phyloP scores from a whole-genome alignment of 2,888 invertebrate species.

The Lamproptera curius region DNA sequence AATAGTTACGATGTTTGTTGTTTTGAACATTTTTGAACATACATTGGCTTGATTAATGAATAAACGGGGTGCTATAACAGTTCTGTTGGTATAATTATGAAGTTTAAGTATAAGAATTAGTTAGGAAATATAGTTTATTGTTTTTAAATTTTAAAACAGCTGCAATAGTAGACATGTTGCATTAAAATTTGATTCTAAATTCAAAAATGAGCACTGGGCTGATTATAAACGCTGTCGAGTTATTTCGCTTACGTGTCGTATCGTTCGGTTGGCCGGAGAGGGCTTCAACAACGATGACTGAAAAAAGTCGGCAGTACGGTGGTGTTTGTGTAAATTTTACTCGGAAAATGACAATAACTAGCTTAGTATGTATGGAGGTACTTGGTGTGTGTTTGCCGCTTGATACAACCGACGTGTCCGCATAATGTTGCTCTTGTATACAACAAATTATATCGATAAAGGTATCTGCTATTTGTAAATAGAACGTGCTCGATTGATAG shows the following conservation, averaged over 20 bases:
- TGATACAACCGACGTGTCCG: slow-evolving; percentile 19
- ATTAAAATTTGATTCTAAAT: too few species aligned
- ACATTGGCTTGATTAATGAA: too few species aligned
- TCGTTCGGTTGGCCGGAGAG: slow-evolving; percentile 15
- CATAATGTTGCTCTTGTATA: not conserved
- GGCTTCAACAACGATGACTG: slow-evolving; percentile 31
- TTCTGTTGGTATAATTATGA: too few species aligned
- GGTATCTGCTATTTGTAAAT: not conserved
- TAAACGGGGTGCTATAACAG: too few species aligned
- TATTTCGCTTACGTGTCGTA: not conserved
- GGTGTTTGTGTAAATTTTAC: slow-evolving; percentile 62
- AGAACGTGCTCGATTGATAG: not conserved
- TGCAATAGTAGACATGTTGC: too few species aligned
- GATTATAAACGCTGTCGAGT: slow-evolving; percentile 2
- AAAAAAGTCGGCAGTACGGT: slow-evolving; percentile 41
- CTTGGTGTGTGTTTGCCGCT: slow-evolving; percentile 36
- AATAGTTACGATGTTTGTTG: too few species aligned
- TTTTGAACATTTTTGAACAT: too few species aligned
- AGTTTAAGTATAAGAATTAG: too few species aligned
- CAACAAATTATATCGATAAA: not conserved
- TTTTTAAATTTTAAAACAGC: not conserved
- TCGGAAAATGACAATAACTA: slow-evolving; percentile 61
- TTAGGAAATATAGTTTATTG: too few species aligned
- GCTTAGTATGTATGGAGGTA: slow-evolving; percentile 51
- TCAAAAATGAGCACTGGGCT: not conserved